Evolutionary conservation across 2,888 invertebrate genomes (phyloP), one percentile per base, ranked within the genome.

Genomic region (Spodoptera littoralis): DNA sequence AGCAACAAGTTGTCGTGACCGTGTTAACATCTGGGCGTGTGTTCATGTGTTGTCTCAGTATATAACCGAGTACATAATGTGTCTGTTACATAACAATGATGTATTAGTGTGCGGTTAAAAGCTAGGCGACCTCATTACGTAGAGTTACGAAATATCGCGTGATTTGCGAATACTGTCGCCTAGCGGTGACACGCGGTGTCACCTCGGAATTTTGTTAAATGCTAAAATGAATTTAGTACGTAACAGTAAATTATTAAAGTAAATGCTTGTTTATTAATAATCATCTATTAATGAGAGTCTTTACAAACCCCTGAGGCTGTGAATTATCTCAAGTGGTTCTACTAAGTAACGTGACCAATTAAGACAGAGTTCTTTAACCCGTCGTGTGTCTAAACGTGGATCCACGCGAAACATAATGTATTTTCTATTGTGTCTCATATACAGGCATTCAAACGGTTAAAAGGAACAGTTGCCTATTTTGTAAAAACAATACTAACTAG

Each of bases 71-170:
- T 47, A 5, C 47, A 27, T 60, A 73, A 68, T 74, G 70, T 76
- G 47, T 53, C 67, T 64, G 67, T 84, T 83, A 78, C 42, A 78
- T 79, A 84, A 84, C 77, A 79, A 81, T 80, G 81, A 83, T 79
- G 72, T 71, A 83, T 83, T 77, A 65, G 63, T 56, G 71, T 46
- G 59, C 64, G 62, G 77, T 75, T 78, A 73, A 77, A 77, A 77
- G 73, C 79, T 65, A 48, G 54, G 62, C 43, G 79, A 68, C 79
- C 79, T 71, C 75, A 72, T 76, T 79, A 65, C 69, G 30, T 41
- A 24, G 1, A 65, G 73, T 79, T 79, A 77, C 58, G 66, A 72
- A 70, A 77, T 71, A 63, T 36, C 36, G 36, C 60, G 64, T 56
- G 64, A 73, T 75, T 73, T 62, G 75, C 59, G 54, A 67, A 75